Evolutionary conservation across 2,113 vertebrate genomes (phyloP).

Genomic region (Holacanthus passer): DNA sequence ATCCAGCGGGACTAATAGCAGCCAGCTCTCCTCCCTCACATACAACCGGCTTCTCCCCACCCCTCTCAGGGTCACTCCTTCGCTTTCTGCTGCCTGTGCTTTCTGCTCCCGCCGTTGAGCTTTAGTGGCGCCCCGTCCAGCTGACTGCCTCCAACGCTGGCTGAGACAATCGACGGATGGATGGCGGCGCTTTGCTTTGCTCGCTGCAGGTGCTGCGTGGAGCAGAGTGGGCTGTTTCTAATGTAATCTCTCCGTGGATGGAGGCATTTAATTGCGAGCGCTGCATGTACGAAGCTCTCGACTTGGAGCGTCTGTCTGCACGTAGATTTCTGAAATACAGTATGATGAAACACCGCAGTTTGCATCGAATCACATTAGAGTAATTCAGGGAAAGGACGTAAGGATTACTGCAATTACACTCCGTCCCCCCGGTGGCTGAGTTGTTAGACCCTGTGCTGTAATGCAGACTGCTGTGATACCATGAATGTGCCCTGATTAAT

Average conservation of each 20-base stretch:
- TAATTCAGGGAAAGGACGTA: constrained; percentile 18
- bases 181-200: constrained; percentile 21
- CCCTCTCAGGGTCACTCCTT: constrained; percentile 43
- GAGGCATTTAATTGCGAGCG: constrained; percentile 41
- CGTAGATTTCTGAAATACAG: constrained; percentile 13
- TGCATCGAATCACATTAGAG: constrained; percentile 14
- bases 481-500: constrained; percentile 52
- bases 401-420: constrained; percentile 23
- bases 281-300: neutral
- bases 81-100: constrained; percentile 21
- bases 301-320: neutral
- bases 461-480: neutral
- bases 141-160: constrained; percentile 38
- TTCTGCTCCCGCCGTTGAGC: constrained; percentile 25
- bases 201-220: constrained; percentile 17
- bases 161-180: constrained; percentile 48
- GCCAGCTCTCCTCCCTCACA: constrained; percentile 30
- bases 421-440: neutral
- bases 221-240: constrained; percentile 23
- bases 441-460: constrained; percentile 7
- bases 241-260: constrained; percentile 24
- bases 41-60: neutral
- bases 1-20: constrained; percentile 60
- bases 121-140: constrained; percentile 41
- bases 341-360: neutral